Percentiles rank a stretch among this genome's conserved stretches.
Conservation (phyloP, 2,797 vertebrate species). For the Oreochromis mossambicus region DNA sequence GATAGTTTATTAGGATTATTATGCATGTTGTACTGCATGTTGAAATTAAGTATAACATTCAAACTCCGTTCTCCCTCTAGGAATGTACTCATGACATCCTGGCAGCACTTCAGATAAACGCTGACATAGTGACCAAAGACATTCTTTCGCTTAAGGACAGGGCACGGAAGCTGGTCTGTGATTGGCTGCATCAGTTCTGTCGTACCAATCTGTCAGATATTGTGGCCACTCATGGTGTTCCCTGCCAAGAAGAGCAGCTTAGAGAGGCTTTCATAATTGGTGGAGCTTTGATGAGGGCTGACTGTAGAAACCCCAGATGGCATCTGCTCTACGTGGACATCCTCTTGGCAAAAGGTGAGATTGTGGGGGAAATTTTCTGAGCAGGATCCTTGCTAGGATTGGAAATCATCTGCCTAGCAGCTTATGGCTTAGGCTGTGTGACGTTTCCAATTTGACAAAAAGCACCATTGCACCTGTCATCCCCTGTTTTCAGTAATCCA, state of each 20-base stretch:
- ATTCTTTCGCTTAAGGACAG: conserved; percentile 83
- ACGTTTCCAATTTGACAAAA: neutral
- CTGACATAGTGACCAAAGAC: conserved; percentile 73
- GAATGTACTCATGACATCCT: conserved; percentile 83
- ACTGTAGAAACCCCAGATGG: conserved; percentile 69
- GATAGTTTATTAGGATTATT: neutral
- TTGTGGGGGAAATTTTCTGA: neutral
- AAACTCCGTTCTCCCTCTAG: conserved; percentile 50
- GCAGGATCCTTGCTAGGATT: neutral
- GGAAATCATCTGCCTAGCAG: neutral
- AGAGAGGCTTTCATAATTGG: conserved; percentile 73
- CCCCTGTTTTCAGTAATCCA: neutral
- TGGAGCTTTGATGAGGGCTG: conserved; percentile 75
- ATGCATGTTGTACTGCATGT: neutral
- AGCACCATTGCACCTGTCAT: neutral
- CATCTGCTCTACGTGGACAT: conserved; percentile 83
- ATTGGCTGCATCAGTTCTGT: conserved; percentile 83
- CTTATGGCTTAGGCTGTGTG: neutral
- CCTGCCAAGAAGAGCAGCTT: conserved; percentile 60
- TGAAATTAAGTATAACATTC: neutral
- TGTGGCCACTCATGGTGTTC: conserved; percentile 31
- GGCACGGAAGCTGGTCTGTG: conserved; percentile 72
- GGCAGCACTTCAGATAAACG: conserved; percentile 78
- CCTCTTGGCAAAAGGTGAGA: conserved; percentile 81
- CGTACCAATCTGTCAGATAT: conserved; percentile 64